phyloP scores from a whole-genome alignment of 2,797 vertebrate genomes.

The Danio jaintianensis region DNA sequence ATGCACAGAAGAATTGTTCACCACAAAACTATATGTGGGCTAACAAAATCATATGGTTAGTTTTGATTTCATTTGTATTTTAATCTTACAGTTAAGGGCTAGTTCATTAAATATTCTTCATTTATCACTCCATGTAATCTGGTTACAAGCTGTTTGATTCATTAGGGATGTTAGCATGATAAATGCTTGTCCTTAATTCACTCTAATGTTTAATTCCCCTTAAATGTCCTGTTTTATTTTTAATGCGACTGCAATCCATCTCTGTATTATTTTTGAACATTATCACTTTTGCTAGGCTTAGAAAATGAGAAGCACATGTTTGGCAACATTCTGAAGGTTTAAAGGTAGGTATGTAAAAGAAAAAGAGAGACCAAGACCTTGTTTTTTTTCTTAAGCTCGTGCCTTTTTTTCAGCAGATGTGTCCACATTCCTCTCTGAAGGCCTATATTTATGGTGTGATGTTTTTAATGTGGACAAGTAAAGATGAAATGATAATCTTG shows the following conservation, averaged over 20 bases:
- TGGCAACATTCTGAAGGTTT: conserved; percentile 54
- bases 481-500: background rate
- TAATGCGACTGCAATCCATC: conserved; percentile 26
- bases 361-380: conserved; percentile 60
- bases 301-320: conserved; percentile 68
- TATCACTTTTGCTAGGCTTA: conserved; percentile 64
- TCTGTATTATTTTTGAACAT: conserved; percentile 61
- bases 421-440: conserved; percentile 57
- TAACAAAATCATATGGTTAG: too few species aligned
- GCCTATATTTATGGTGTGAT: conserved; percentile 35
- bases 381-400: conserved; percentile 68
- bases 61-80: background rate
- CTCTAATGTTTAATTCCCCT: conserved; percentile 25
- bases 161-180: conserved; percentile 5
- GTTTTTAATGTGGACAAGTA: conserved; percentile 23
- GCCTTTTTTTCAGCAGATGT: conserved; percentile 62
- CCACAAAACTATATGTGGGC: too few species aligned
- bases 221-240: conserved; percentile 43
- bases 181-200: background rate
- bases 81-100: background rate
- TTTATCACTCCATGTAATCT: background rate
- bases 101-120: background rate
- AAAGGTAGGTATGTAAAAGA: conserved; percentile 54
- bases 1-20: too few species aligned
- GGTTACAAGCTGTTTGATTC: conserved; percentile 14